A percentile compares a stretch with the other conserved stretches of the same genome.
Conservation (phyloP, 1,140 invertebrate genomes). For the Glomeris maerens region DNA sequence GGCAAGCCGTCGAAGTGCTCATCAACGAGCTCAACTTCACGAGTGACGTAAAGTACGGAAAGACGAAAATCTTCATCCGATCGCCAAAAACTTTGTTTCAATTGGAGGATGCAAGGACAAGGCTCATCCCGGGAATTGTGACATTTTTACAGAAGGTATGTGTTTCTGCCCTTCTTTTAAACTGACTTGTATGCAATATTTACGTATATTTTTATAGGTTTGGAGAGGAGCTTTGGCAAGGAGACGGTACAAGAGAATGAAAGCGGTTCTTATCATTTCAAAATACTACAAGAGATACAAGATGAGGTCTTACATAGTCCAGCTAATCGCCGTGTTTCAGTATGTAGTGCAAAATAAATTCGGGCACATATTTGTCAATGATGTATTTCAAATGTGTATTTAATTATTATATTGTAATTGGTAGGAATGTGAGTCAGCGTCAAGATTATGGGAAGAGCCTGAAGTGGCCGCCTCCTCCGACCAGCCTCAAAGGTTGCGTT, state of each 20-base stretch:
- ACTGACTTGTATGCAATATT: not conserved
- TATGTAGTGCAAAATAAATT: constrained; percentile 19
- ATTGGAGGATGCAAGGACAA: constrained; percentile 64
- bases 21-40: constrained; percentile 61
- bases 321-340: constrained; percentile 48
- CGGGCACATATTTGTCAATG: not conserved
- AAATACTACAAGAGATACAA: constrained; percentile 73
- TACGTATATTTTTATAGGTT: constrained; percentile 32
- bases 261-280: constrained; percentile 67
- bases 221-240: constrained; percentile 72
- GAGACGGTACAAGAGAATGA: constrained; percentile 63
- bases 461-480: constrained; percentile 62
- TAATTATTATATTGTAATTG: constrained; percentile 5
- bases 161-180: not conserved
- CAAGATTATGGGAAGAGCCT: constrained; percentile 63
- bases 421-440: constrained; percentile 32
- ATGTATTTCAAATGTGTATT: too few species aligned
- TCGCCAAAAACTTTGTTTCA: constrained; percentile 76
- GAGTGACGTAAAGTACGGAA: constrained; percentile 80
- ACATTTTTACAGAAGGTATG: constrained; percentile 74
- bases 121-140: constrained; percentile 75
- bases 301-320: constrained; percentile 56
- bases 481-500: constrained; percentile 44
- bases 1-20: constrained; percentile 68
- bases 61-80: constrained; percentile 88